A percentile compares a stretch with the other conserved stretches of the same genome.
Conservation (phyloP, 1,140 invertebrate genomes). For the Zaprionus ornatus region DNA sequence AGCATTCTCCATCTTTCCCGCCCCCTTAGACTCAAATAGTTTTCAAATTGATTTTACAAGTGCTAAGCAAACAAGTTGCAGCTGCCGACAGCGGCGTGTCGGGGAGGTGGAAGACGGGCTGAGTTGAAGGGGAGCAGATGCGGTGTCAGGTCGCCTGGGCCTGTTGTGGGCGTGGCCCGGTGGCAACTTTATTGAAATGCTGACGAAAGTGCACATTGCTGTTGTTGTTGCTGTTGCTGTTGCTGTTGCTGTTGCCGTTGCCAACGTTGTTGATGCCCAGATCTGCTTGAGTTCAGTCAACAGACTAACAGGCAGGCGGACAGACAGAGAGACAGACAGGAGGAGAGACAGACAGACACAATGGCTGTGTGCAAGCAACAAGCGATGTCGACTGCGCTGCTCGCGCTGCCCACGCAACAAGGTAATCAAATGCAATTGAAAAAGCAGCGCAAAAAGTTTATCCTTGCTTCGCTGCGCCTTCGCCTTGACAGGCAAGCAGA, state of each 20-base stretch:
- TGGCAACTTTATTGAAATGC: conserved; percentile 57
- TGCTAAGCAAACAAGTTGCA: conserved; percentile 65
- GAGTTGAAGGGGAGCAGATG: neutral
- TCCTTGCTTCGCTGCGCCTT: conserved; percentile 50
- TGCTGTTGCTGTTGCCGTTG: neutral
- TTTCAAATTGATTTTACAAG: conserved; percentile 75
- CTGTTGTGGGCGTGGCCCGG: conserved; percentile 2
- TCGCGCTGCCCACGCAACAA: conserved; percentile 64
- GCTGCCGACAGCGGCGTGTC: neutral
- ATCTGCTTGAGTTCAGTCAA: conserved; percentile 12
- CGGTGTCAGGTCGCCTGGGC: neutral
- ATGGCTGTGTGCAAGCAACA: conserved; percentile 13
- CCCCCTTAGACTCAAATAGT: conserved; percentile 45
- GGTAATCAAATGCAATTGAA: conserved; percentile 82
- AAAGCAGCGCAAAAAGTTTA: conserved; percentile 74
- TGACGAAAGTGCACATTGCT: conserved; percentile 29
- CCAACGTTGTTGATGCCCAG: neutral
- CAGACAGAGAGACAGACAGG: conserved; percentile 10
- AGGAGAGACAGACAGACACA: neutral
- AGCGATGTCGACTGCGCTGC: conserved; percentile 24
- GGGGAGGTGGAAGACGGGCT: neutral
- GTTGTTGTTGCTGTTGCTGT: conserved; percentile 18
- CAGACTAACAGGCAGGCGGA: conserved; percentile 1
- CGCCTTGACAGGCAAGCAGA: conserved; percentile 12
- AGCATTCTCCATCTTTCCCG: conserved; percentile 12